These are phyloP conservation scores for Corynorhinus townsendii DNA, from an alignment of 2,113 vertebrate species.

Conservation along the genomic window DNA sequence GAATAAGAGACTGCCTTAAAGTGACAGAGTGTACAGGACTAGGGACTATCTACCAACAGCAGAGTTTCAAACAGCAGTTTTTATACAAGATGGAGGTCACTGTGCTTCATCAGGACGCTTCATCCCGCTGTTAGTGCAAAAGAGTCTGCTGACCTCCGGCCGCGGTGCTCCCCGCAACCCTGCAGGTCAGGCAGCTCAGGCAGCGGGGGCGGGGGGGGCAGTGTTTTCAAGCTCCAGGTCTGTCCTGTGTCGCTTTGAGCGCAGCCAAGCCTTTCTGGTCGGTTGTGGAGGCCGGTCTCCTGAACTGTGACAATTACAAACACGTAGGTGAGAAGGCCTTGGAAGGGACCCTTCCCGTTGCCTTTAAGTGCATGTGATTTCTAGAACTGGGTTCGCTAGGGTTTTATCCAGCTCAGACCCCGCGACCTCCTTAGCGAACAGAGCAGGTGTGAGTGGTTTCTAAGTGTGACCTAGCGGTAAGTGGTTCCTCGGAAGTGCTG, in stretches of 20 bases:
- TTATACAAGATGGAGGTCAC: too few relatives aligned
- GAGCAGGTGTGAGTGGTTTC: not conserved
- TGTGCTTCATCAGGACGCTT: not conserved
- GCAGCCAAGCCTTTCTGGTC: not conserved
- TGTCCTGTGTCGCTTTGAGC: not conserved
- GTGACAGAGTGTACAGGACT: too few relatives aligned
- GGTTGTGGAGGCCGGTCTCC: not conserved
- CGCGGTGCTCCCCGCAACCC: not conserved
- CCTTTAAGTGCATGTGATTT: not conserved
- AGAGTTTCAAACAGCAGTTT: too few relatives aligned
- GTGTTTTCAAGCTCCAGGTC: too few relatives aligned
- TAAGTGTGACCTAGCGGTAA: not conserved
- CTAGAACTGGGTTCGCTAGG: not conserved
- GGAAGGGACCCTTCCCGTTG: not conserved
- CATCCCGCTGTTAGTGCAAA: not conserved
- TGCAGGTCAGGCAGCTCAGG: not conserved
- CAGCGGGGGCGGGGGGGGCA: rapidly evolving
- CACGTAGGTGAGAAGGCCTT: too few relatives aligned
- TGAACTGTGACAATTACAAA: not conserved
- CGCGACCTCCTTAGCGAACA: not conserved
- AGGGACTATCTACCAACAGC: too few relatives aligned
- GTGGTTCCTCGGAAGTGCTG: not conserved
- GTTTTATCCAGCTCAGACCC: not conserved
- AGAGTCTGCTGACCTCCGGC: rapidly evolving
- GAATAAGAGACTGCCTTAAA: too few relatives aligned